Percentiles rank a stretch among this genome's conserved stretches.
Evolutionary conservation across 2,113 vertebrate genomes (phyloP).

Genomic region (Paramormyrops kingsleyae): DNA sequence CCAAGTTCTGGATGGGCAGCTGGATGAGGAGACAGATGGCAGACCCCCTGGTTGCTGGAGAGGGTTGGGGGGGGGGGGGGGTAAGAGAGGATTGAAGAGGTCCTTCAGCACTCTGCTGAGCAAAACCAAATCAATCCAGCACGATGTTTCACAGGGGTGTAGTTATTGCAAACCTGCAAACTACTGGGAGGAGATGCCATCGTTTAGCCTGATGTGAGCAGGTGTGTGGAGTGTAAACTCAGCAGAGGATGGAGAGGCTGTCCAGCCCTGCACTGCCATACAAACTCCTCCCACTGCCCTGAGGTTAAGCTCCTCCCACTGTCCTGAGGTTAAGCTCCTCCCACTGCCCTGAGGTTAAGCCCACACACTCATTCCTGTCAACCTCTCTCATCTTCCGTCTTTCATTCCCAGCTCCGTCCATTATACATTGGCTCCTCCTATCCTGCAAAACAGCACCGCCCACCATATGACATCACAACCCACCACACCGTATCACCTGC

Average conservation of each 20-base stretch:
- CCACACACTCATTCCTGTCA: neutral
- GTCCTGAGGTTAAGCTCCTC: neutral
- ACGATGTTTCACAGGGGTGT: neutral
- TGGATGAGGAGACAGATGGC: neutral
- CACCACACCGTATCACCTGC: neutral
- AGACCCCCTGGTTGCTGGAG: neutral
- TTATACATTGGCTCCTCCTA: neutral
- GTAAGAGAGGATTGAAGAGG: neutral
- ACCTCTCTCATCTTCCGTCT: neutral
- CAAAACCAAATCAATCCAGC: neutral
- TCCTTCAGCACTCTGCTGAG: neutral
- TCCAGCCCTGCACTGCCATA: neutral
- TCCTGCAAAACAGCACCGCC: neutral
- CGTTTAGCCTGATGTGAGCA: neutral
- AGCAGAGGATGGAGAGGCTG: neutral
- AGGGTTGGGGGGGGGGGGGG: neutral
- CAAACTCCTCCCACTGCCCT: neutral
- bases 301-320: neutral
- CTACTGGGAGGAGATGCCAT: neutral
- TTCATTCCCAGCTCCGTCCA: neutral
- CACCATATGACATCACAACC: neutral
- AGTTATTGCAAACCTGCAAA: neutral
- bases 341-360: neutral
- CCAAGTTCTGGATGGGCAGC: neutral
- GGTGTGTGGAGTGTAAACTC: neutral